Evolutionary conservation across 2,113 vertebrate species (phyloP), one percentile per base, ranked within the genome.

Genomic region (Periophthalmus modestus): DNA sequence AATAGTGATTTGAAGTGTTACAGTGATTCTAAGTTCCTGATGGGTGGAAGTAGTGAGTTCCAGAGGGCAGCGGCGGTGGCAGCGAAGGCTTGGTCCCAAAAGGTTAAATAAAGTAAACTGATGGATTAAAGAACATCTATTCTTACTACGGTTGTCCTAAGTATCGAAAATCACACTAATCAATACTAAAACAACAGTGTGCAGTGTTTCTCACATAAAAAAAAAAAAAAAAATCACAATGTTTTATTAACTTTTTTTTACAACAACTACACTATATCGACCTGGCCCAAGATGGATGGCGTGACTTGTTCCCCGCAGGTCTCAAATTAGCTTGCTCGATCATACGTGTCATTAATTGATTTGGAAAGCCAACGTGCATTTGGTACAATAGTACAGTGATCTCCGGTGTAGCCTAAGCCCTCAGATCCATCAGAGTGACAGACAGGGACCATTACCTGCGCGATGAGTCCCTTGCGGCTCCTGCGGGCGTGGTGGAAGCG

Each of bases 391-490:
- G 65, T 73, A 68, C 80, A 72, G 82, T 80, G 78, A 88, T 89
- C 88, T 79, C 74, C 86, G 73, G 52, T 36, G 76, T 14, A 55
- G 48, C 68, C 6, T 68, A 77, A 85, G 72, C 85, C 83, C 79
- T 24, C 87, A 73, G 74, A 89, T 91, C 73, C 78, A 87, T 92
- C 91, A 89, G 68, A 36, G 46, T 88, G 86, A 89, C 83, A 83
- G 84, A 86, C 85, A n/a, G 85, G 73, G 81, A 80, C 79, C 82
- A 93, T 95, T 91, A 99, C 98, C 96, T 99, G 98, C 69, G 97
- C 97, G 80, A 99, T 95, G 88, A 99, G 95, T 66, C 98, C 98
- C 78, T 98, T 99, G 74, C 97, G 92, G 89, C 97, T 98, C 84
- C 98, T 88, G 43, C 94, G 94, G 82, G 97, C 97, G 76, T 98